Evolutionary conservation across 1,140 invertebrate species (phyloP), one percentile per base, ranked within the genome.

Genomic region (Coenobita brevimanus): DNA sequence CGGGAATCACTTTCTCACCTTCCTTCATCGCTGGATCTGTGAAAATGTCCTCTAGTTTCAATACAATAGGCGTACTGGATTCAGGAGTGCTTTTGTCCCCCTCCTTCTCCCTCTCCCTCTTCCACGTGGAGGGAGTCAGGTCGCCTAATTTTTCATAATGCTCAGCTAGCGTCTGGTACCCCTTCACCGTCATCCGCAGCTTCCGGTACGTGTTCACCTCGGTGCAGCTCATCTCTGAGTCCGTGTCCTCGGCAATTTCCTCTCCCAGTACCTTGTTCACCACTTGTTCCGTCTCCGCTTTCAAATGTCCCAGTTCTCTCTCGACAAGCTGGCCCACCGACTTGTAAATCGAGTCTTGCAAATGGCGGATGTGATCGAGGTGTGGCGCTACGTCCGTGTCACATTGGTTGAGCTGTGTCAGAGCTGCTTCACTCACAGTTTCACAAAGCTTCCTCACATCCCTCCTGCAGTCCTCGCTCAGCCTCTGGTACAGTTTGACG

Each of bases 261-360:
- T 15, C 57, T 0, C 38, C 54, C 60, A 85, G 27, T 43, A 64
- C 30, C 30, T 64, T 64, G 21, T 85, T 76, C 36, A 60, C 33
- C 13, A 60, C 41, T 13, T 57, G 43, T 27, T 84, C 82, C 10
- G 38, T 54, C 13, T 36, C 46, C 24, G 33, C 43, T 41, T 73
- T 33, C 2, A 57, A 73, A 10, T 84, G 43, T 33, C 57, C 54
- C 46, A 84, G 60, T n/a, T 84, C 82, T 36, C 60, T 75, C 4
- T 84, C 50, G 41, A 84, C 15, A 76, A 75, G 17, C 24, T 75
- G 67, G 60, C 67, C 36, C 38, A 84, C n/a, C 21, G 67, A 41
- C 43, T 36, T 75, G 36, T 75, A 84, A 36, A 84, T 38, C 36
- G 30, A 50, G 15, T 57, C 54, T 3, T 41, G 69, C 21, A 30